Evolutionary conservation across 2,113 vertebrate species (phyloP).

Genomic region (Nothobranchius kuhntae): DNA sequence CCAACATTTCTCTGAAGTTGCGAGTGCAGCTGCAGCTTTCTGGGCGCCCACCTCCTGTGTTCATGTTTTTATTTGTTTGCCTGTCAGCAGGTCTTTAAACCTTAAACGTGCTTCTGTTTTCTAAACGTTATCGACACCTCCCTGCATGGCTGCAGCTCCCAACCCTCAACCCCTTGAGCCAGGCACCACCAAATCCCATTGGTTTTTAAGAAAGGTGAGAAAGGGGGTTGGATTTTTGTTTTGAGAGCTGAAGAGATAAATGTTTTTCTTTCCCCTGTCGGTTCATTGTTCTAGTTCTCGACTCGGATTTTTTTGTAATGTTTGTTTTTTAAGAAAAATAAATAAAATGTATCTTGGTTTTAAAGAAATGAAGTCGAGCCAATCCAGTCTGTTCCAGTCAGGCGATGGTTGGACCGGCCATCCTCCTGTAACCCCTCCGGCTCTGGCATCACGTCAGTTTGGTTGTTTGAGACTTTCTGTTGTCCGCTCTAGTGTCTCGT

Average conservation of each 20-base stretch:
- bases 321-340: conserved; percentile 85
- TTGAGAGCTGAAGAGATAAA: conserved; percentile 62
- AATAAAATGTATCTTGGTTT: conserved; percentile 87
- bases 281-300: conserved; percentile 79
- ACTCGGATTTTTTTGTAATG: conserved; percentile 83
- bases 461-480: conserved; percentile 8
- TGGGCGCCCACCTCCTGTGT: neutral
- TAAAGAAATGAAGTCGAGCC: conserved; percentile 73
- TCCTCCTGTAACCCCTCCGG: no score
- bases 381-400: conserved; percentile 70
- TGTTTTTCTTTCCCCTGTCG: conserved; percentile 64
- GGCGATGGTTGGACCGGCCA: conserved; percentile 35
- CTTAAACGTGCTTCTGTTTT: conserved; percentile 20
- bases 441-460: no score
- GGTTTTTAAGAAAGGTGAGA: conserved; percentile 52
- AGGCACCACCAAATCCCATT: conserved; percentile 59
- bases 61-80: neutral
- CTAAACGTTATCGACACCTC: conserved; percentile 12
- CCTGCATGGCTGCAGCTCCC: conserved; percentile 52
- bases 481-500: conserved; percentile 24
- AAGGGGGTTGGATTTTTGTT: conserved; percentile 41
- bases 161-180: conserved; percentile 71
- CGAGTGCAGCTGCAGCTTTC: neutral
- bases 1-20: neutral
- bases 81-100: conserved; percentile 26